Evolutionary conservation across 2,888 invertebrate genomes (phyloP).

Genomic region (Acanthoscelides obtectus): DNA sequence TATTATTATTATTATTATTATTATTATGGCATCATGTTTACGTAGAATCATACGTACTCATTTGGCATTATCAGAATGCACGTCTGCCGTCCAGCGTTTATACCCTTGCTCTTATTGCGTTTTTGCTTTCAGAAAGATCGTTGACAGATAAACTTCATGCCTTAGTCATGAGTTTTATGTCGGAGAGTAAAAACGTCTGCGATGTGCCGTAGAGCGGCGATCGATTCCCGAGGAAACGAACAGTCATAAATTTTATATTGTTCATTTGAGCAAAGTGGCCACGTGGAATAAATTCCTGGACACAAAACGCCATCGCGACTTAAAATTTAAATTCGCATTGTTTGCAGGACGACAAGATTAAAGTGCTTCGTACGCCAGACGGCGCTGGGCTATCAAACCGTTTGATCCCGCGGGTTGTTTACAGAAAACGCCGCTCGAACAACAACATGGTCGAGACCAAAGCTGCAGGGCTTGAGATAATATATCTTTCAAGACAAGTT

Average conservation of each 20-base stretch:
- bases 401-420: neutral
- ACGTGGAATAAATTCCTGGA: neutral
- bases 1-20: too few species aligned
- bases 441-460: too few species aligned
- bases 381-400: neutral
- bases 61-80: too few species aligned
- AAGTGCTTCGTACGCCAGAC: neutral
- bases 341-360: neutral
- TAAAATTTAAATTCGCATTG: neutral
- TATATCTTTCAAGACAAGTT: too few species aligned
- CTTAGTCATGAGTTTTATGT: too few species aligned
- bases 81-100: too few species aligned
- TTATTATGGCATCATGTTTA: too few species aligned
- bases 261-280: neutral
- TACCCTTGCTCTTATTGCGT: neutral
- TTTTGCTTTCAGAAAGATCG: neutral
- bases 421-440: too few species aligned
- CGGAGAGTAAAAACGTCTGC: neutral
- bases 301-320: neutral
- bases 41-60: too few species aligned
- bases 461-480: too few species aligned
- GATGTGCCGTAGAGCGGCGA: neutral
- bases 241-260: neutral
- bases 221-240: neutral
- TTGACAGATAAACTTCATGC: neutral